Percentiles rank a stretch among this genome's conserved stretches.
These are phyloP conservation scores for Linyphia triangularis DNA, from an alignment of 2,888 invertebrate genomes.

Conservation along the genomic window DNA sequence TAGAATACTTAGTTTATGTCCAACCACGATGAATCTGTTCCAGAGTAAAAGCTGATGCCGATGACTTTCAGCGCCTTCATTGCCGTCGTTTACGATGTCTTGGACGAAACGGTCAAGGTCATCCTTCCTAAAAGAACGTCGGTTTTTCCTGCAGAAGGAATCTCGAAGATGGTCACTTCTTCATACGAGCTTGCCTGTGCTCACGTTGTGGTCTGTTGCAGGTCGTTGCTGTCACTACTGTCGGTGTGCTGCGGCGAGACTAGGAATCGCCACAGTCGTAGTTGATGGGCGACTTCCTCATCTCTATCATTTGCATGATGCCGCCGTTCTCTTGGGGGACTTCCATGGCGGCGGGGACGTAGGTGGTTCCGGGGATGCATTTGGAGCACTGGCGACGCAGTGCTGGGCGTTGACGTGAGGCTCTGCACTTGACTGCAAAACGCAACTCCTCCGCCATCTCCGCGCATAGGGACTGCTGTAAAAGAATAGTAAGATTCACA, in stretches of 20 bases:
- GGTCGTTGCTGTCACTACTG: slow-evolving; percentile 38
- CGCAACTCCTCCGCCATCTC: slow-evolving; percentile 96
- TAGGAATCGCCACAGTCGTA: slow-evolving; percentile 75
- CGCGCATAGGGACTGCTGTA: slow-evolving; percentile 91
- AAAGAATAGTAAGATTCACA: no score
- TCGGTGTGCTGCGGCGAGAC: slow-evolving; percentile 40
- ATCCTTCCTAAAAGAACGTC: no score
- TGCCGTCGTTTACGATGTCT: background rate
- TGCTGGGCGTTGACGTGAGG: slow-evolving; percentile 88
- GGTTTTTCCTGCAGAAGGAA: no score
- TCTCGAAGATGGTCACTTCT: no score
- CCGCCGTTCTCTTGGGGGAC: slow-evolving; percentile 76
- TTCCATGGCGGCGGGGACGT: slow-evolving; percentile 76
- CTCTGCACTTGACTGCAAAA: slow-evolving; percentile 91
- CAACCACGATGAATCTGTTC: no score
- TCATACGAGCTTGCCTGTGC: background rate
- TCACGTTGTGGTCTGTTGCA: slow-evolving; percentile 8
- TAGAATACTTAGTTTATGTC: no score
- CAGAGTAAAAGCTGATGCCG: background rate
- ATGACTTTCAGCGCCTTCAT: background rate
- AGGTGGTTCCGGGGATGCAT: slow-evolving; percentile 85
- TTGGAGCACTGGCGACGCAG: slow-evolving; percentile 87
- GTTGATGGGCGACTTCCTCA: slow-evolving; percentile 75
- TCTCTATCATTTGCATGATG: slow-evolving; percentile 75
- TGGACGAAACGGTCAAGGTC: slow-evolving; percentile 8